A percentile compares a stretch with the other conserved stretches of the same genome.
These are phyloP conservation scores for Lutjanus erythropterus DNA, from an alignment of 2,113 vertebrate genomes.

Conservation along the genomic window DNA sequence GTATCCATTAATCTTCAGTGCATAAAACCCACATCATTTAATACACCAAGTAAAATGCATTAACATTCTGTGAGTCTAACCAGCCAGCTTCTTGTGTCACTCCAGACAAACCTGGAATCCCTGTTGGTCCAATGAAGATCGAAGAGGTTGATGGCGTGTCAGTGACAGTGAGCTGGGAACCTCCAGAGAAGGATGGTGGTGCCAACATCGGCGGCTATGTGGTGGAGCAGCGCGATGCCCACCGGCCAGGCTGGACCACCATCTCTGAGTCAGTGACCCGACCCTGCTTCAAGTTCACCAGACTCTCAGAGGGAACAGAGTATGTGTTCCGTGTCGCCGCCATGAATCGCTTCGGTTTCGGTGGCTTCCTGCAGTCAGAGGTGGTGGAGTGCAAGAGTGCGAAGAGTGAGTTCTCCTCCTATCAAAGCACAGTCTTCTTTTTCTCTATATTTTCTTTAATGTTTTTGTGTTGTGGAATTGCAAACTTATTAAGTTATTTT, in stretches of 20 bases:
- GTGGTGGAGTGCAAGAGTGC: slow-evolving; percentile 96
- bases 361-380: slow-evolving; percentile 95
- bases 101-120: slow-evolving; percentile 95
- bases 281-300: slow-evolving; percentile 93
- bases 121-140: slow-evolving; percentile 91
- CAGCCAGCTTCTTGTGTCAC: neutral
- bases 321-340: slow-evolving; percentile 98
- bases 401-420: slow-evolving; percentile 90
- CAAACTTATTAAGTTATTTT: neutral
- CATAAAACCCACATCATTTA: neutral
- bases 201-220: slow-evolving; percentile 96
- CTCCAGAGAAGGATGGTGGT: slow-evolving; percentile 94
- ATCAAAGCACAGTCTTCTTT: neutral
- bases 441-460: neutral
- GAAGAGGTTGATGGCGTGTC: slow-evolving; percentile 93
- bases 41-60: neutral
- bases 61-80: neutral
- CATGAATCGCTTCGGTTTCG: slow-evolving; percentile 96
- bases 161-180: slow-evolving; percentile 93
- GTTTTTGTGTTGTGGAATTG: neutral
- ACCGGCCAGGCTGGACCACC: slow-evolving; percentile 94
- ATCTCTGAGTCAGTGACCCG: slow-evolving; percentile 98
- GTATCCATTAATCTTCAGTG: neutral
- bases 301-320: slow-evolving; percentile 93
- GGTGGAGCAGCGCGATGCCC: slow-evolving; percentile 96